Base-by-base conservation (phyloP, 2,888 invertebrate species). In the Andrena bicolor region DNA sequence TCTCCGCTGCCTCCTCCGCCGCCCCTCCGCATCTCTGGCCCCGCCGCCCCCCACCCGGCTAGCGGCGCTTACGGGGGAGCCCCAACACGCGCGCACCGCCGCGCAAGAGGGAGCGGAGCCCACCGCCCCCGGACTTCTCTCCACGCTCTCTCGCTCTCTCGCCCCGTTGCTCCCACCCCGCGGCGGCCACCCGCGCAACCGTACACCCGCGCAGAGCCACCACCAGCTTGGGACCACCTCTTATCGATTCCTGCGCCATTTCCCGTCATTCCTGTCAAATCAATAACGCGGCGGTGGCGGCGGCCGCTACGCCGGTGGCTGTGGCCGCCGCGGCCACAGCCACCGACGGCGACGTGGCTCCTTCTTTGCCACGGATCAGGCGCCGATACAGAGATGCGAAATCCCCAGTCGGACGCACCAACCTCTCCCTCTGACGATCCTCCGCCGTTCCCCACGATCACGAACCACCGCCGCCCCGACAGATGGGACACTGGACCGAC, bases 201-300 rank as follows among this genome's bases (percentile, higher is more conserved):
- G 74, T 70, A 77, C 69, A 82, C 82, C 83, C 86, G 85, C 83
- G 78, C 84, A 82, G 85, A 86, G 74, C 77, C 83, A 73, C 73
- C 86, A 82, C 79, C 85, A 86, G 85, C 87, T 83, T 87, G 82
- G 84, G 83, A 89, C 90, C 89, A 90, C 92, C 92, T 90, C 91
- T 91, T 93, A 93, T 93, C 93, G 93, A 93, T 93, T 93, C 91
- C 93, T 93, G 92, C 93, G 93, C 93, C 91, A 93, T 93, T 93
- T 93, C 92, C 92, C 93, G 93, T 93, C 92, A 91, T 92, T 92
- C 92, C 92, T 89, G 90, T 90, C 89, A 88, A 92, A 92, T 92
- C 92, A 92, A 92, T 92, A 92, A 92, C 89, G 76, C 82, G 83
- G 64, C 64, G 81, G 65, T 78, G 78, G 71, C 80, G 79, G 80